phyloP scores from a whole-genome alignment of 2,888 invertebrate genomes.

The Eilema griseolum region DNA sequence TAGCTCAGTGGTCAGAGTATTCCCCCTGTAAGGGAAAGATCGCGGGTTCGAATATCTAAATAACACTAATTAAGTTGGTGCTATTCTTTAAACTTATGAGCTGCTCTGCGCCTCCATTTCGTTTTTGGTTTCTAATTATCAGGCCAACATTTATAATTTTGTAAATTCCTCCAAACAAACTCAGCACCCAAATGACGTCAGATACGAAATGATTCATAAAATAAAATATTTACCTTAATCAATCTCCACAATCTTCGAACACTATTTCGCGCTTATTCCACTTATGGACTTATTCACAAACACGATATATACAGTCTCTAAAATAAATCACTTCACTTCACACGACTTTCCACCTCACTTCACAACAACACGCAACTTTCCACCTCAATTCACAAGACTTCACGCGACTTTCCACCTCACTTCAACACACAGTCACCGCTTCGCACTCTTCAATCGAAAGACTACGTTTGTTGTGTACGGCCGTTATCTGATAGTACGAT shows the following conservation, averaged over 20 bases:
- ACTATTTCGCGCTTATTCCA: not conserved
- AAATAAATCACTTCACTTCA: not conserved
- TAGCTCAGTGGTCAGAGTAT: no score
- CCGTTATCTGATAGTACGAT: slow-evolving; percentile 64
- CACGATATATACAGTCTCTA: not conserved
- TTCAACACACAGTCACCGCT: slow-evolving; percentile 11
- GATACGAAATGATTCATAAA: not conserved
- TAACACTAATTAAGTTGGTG: no score
- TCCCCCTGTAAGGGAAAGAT: no score
- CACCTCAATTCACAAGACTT: not conserved
- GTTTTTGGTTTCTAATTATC: no score
- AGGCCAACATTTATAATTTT: no score
- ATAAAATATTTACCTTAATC: slow-evolving; percentile 3
- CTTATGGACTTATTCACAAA: not conserved
- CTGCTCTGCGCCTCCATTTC: no score
- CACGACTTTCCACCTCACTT: not conserved
- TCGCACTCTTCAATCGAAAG: not conserved
- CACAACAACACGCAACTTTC: not conserved
- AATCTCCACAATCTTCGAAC: not conserved
- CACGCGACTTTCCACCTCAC: not conserved
- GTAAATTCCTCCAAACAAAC: not conserved
- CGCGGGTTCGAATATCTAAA: no score
- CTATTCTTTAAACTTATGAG: no score
- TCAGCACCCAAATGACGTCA: not conserved
- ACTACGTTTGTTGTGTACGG: slow-evolving; percentile 15